Percentiles rank a stretch among this genome's conserved stretches.
phyloP scores from a whole-genome alignment of 1,140 invertebrate genomes.

The Camponotus vicinus region DNA sequence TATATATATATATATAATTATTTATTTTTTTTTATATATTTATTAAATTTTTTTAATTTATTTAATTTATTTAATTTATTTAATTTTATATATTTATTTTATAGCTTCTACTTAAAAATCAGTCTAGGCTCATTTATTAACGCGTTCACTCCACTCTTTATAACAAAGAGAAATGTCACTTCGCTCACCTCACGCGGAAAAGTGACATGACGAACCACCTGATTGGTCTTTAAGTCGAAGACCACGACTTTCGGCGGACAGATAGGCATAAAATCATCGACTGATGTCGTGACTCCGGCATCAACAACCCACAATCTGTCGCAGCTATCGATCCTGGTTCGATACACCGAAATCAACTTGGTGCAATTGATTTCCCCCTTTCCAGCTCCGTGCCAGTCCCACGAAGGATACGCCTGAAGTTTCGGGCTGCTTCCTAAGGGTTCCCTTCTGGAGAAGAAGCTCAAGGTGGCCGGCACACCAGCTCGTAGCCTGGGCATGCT shows the following conservation, averaged over 20 bases:
- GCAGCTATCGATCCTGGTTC: conserved; percentile 90
- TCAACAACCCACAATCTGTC: conserved; percentile 92
- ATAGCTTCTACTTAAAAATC: not conserved
- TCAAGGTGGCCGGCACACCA: conserved; percentile 91
- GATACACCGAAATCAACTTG: conserved; percentile 92
- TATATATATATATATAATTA: too few relatives aligned
- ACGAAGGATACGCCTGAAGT: conserved; percentile 92
- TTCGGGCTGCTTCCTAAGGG: conserved; percentile 89
- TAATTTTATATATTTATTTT: not conserved
- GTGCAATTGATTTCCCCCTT: conserved; percentile 90
- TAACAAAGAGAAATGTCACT: not conserved
- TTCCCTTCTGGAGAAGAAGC: conserved; percentile 88
- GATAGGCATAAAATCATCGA: conserved; percentile 91
- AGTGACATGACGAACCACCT: conserved; percentile 87
- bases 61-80: not conserved
- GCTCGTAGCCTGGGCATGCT: conserved; percentile 90
- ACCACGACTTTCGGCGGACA: conserved; percentile 93
- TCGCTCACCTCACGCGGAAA: conserved; percentile 81
- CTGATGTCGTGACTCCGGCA: conserved; percentile 90
- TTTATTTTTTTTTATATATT: too few relatives aligned
- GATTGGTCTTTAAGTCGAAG: conserved; percentile 91
- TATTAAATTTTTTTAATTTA: not conserved
- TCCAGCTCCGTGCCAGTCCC: conserved; percentile 92
- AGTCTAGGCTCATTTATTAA: not conserved
- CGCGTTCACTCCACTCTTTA: not conserved